These are phyloP conservation scores for Pantherophis guttatus DNA, from an alignment of 2,113 vertebrate genomes.

Conservation along the genomic window DNA sequence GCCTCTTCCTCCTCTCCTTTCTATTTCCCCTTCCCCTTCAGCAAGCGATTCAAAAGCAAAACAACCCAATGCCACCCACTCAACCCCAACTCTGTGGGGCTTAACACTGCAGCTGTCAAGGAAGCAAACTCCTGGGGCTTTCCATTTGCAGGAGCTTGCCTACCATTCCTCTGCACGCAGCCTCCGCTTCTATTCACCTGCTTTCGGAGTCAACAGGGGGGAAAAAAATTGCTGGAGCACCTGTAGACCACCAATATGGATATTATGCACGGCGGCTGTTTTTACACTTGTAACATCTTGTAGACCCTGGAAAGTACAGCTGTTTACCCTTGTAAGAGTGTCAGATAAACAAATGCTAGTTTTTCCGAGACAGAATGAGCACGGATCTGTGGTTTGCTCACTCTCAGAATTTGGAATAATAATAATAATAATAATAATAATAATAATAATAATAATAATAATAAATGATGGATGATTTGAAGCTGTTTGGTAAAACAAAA, in stretches of 20 bases:
- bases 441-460: no score
- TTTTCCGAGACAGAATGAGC: constrained; percentile 46
- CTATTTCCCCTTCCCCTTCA: no score
- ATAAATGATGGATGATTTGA: no score
- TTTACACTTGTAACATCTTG: constrained; percentile 61
- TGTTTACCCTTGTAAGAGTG: constrained; percentile 60
- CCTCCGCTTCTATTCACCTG: not conserved
- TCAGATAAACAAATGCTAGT: constrained; percentile 20
- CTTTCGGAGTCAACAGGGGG: constrained; percentile 24
- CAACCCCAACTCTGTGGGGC: no score
- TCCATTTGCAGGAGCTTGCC: no score
- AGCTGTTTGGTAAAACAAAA: no score
- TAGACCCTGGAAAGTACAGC: constrained; percentile 52
- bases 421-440: no score
- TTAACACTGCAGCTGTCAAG: not conserved
- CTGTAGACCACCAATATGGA: constrained; percentile 44
- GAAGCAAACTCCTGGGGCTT: no score
- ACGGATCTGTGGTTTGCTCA: constrained; percentile 15
- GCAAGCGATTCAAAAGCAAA: not conserved
- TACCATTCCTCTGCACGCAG: not conserved
- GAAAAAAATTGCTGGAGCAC: constrained; percentile 32
- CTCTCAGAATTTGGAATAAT: not conserved
- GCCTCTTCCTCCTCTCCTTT: not conserved
- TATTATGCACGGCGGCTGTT: constrained; percentile 53
- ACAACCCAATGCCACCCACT: not conserved